Evolutionary conservation across 2,113 vertebrate species (phyloP).

Genomic region (Pantherophis guttatus): DNA sequence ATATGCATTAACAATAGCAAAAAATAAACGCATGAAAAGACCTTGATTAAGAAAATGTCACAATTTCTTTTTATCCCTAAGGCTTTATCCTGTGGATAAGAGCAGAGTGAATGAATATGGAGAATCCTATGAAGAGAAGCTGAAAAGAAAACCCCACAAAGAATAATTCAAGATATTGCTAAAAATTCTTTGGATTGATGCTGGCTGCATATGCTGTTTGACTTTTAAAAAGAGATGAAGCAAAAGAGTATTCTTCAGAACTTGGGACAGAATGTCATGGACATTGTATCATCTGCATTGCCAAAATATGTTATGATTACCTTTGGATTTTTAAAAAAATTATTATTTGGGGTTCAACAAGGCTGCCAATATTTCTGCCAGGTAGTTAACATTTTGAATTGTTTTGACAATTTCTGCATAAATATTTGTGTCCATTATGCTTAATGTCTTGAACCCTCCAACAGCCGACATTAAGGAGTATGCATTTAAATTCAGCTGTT

Average conservation of each 20-base stretch:
- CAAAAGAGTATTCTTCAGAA: slow-evolving; percentile 64
- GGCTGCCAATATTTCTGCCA: slow-evolving; percentile 21
- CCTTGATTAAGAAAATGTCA: slow-evolving; percentile 3
- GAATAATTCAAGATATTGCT: slow-evolving; percentile 67
- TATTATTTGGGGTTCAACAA: slow-evolving; percentile 15
- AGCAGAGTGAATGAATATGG: slow-evolving; percentile 85
- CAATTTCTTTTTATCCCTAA: slow-evolving; percentile 48
- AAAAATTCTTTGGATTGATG: slow-evolving; percentile 42
- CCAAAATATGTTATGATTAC: slow-evolving; percentile 69
- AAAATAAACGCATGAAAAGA: background rate
- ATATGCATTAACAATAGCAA: background rate
- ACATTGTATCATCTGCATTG: slow-evolving; percentile 67
- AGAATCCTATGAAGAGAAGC: slow-evolving; percentile 83
- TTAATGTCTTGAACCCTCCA: slow-evolving; percentile 11
- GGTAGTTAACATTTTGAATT: slow-evolving; percentile 42
- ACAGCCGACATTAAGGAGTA: background rate
- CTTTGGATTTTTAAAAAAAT: slow-evolving; percentile 22
- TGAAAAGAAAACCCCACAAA: slow-evolving; percentile 76
- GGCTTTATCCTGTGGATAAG: slow-evolving; percentile 87
- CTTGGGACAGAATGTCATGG: slow-evolving; percentile 50
- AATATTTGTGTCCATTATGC: slow-evolving; percentile 11
- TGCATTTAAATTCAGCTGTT: background rate
- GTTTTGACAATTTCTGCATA: slow-evolving; percentile 16
- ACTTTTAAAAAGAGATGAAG: slow-evolving; percentile 52
- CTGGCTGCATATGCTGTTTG: slow-evolving; percentile 47